phyloP scores from a whole-genome alignment of 2,113 vertebrate genomes.

The Cheirogaleus medius region DNA sequence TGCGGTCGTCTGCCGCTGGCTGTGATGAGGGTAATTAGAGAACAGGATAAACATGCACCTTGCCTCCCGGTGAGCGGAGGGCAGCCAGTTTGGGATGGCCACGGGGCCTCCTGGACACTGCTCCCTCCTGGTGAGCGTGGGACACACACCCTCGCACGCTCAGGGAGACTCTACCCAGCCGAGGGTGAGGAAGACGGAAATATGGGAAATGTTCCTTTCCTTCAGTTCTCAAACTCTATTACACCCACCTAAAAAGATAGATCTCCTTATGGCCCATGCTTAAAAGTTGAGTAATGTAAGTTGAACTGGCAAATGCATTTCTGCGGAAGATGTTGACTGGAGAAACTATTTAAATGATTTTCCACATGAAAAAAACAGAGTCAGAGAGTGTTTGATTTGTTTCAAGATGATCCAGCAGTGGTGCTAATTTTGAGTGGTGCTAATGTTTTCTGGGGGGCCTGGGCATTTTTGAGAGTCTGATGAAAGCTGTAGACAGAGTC shows the following conservation, averaged over 20 bases:
- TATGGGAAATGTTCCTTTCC: not conserved
- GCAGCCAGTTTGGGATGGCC: not conserved
- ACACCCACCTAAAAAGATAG: not conserved
- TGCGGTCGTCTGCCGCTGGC: not conserved
- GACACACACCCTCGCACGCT: not conserved
- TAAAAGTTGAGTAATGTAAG: not conserved
- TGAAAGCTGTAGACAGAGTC: not conserved
- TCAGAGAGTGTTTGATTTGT: not conserved
- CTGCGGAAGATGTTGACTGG: not conserved
- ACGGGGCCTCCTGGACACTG: not conserved
- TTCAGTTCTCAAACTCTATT: not conserved
- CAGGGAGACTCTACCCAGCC: not conserved
- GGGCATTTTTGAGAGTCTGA: not conserved
- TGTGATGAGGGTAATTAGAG: slow-evolving; percentile 3
- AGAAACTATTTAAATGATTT: slow-evolving; percentile 34
- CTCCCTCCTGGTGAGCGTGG: not conserved
- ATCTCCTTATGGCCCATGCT: not conserved
- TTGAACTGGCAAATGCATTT: not conserved
- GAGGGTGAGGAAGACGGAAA: not conserved
- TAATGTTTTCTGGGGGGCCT: not conserved
- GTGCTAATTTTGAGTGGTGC: not conserved
- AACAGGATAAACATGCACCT: not conserved
- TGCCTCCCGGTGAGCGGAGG: slow-evolving; percentile 23
- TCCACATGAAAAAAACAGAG: not conserved
- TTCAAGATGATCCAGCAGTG: not conserved